Base-by-base conservation (phyloP, 2,797 vertebrate genomes). In the Hephaestus fuliginosus region DNA sequence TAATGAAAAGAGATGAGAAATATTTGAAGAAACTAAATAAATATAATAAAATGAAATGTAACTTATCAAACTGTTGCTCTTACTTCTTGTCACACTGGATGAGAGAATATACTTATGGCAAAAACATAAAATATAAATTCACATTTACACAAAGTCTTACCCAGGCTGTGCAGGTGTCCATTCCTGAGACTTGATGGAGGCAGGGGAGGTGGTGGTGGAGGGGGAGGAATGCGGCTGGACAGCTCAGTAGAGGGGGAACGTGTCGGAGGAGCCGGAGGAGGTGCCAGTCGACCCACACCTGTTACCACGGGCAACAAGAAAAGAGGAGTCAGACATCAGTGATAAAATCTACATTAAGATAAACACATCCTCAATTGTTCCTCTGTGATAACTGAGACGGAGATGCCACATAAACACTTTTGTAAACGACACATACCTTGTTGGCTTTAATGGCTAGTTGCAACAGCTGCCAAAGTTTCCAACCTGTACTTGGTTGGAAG, bases 161-260 rank as follows among this genome's bases (percentile, higher is more conserved):
- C 97, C 7, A 95, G 90, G 85, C 94, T 87, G 83, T 96, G 94
- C 82, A 96, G 92, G 76, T 94, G 95, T 89, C 97, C 97, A 4
- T 98, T 98, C 90, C 95, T 96, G 77, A 96, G 88, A 48, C 87
- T 81, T 79, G 90, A 82, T 18, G 85, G 89, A 80, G 88, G 92
- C 69, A 94, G 94, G 11, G 86, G 91, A 58, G 81, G 95, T n/a
- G 92, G 93, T 9, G 83, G 92, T 18, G 82, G 93, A 71, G 95
- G 93, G 15, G 96, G 95, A 53, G 96, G 96, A 90, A 95, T 96
- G 88, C 96, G 97, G 93, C 93, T 96, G 2, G 97, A 96, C 53
- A 99, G 94, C 87, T 99, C 98, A 0, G 98, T 99, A 61, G 94
- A 94, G 52, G 98, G 96, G 7, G 98, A 99, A 51, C 98, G 97